Evolutionary conservation across 2,797 vertebrate genomes (phyloP).

Genomic region (Enteromius fasciolatus): DNA sequence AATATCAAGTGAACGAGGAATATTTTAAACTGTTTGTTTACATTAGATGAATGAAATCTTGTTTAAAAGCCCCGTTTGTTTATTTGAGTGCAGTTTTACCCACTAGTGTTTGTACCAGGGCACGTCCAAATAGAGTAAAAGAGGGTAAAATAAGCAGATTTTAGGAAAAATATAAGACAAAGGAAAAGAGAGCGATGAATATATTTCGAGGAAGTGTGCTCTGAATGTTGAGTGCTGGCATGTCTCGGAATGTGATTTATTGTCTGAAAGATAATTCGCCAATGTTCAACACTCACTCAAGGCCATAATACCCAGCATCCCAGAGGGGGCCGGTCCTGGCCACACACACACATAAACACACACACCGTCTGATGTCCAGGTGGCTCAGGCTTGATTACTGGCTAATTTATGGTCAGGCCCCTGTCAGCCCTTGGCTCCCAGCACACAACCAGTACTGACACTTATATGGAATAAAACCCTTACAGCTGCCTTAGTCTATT

Average conservation of each 20-base stretch:
- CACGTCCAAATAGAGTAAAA: neutral
- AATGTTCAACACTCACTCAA: slow-evolving; percentile 60
- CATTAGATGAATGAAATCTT: neutral
- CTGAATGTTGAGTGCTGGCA: slow-evolving; percentile 22
- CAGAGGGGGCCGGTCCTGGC: slow-evolving; percentile 21
- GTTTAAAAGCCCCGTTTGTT: neutral
- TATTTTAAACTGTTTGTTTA: neutral
- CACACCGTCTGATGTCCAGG: slow-evolving; percentile 50
- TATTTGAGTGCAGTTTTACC: neutral
- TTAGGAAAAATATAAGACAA: slow-evolving; percentile 12
- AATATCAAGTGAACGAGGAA: neutral
- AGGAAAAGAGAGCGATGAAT: neutral
- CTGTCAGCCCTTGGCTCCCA: slow-evolving; percentile 60
- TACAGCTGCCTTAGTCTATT: slow-evolving; percentile 59
- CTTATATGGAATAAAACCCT: slow-evolving; percentile 57
- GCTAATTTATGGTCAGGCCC: slow-evolving; percentile 62
- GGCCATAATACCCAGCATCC: slow-evolving; percentile 55
- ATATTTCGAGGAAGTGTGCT: slow-evolving; percentile 34
- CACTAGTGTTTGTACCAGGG: neutral
- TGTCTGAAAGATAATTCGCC: slow-evolving; percentile 55
- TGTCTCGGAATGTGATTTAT: slow-evolving; percentile 58
- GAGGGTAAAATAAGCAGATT: neutral
- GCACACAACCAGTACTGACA: slow-evolving; percentile 62
- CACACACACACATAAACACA: slow-evolving; percentile 42
- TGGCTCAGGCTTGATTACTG: slow-evolving; percentile 61